These are phyloP conservation scores for Pithys albifrons DNA, from an alignment of 2,113 vertebrate species.

Conservation along the genomic window DNA sequence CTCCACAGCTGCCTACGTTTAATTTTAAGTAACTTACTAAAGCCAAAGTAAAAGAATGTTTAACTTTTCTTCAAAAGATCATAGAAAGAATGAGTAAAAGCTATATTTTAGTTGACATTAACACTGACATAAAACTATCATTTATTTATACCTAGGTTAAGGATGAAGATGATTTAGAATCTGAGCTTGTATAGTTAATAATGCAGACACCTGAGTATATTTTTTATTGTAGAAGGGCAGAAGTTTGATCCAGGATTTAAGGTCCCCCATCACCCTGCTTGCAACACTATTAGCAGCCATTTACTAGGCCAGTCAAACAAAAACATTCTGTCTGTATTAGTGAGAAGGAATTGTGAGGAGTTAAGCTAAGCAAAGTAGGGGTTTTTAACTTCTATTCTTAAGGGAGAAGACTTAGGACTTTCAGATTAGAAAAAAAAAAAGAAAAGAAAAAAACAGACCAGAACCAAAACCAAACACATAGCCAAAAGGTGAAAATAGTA, in stretches of 20 bases:
- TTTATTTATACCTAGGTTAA: not conserved
- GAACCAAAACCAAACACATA: too few species aligned
- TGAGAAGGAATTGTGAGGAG: not conserved
- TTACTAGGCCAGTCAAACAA: not conserved
- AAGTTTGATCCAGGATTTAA: not conserved
- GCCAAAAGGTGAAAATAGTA: not conserved
- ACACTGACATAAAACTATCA: not conserved
- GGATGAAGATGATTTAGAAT: not conserved
- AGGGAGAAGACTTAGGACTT: not conserved
- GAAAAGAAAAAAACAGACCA: not conserved
- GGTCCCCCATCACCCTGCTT: not conserved
- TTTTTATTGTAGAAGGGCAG: not conserved
- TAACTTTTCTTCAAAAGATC: not conserved
- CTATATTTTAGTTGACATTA: not conserved
- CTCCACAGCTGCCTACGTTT: not conserved
- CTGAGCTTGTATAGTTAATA: not conserved
- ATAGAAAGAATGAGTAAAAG: not conserved
- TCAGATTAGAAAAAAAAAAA: not conserved
- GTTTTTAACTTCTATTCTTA: not conserved
- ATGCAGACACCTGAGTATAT: not conserved
- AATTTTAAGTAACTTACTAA: not conserved
- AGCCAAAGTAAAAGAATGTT: not conserved
- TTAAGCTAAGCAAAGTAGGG: not conserved
- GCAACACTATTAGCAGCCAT: not conserved
- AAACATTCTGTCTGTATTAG: not conserved